Conservation (phyloP, 1,140 invertebrate species). For the Heliothis virescens region DNA sequence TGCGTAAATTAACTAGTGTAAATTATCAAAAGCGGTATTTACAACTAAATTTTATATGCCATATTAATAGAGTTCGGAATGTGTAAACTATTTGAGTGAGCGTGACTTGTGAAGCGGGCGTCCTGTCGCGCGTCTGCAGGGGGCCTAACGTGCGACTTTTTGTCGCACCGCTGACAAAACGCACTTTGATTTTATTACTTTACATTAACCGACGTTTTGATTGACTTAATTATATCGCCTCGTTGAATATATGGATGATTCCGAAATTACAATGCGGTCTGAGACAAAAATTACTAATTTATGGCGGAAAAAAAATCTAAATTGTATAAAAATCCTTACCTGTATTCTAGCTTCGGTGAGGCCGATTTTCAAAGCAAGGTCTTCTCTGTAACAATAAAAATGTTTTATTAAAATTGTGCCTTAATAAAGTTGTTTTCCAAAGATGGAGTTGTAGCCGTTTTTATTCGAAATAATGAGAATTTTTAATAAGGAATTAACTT, state of each 20-base stretch:
- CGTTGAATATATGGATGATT: slow-evolving; percentile 44
- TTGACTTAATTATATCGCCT: slow-evolving; percentile 41
- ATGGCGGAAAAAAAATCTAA: slow-evolving; percentile 3
- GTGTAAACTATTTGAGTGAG: slow-evolving; percentile 54
- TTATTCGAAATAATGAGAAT: background rate
- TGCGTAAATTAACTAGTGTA: slow-evolving; percentile 35
- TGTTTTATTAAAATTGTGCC: slow-evolving; percentile 15
- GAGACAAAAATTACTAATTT: slow-evolving; percentile 19
- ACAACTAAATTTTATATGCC: slow-evolving; percentile 48
- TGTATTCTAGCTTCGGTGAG: slow-evolving; percentile 99
- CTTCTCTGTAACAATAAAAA: slow-evolving; percentile 93
- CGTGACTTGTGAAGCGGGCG: slow-evolving; percentile 42
- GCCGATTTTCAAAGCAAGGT: slow-evolving; percentile 98
- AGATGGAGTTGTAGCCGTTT: background rate
- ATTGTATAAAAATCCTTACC: slow-evolving; percentile 87
- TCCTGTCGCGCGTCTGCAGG: slow-evolving; percentile 54
- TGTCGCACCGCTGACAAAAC: slow-evolving; percentile 43
- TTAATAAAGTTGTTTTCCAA: background rate
- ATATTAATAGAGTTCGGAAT: slow-evolving; percentile 56
- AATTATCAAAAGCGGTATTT: slow-evolving; percentile 33
- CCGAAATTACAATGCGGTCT: slow-evolving; percentile 6
- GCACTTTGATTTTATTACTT: slow-evolving; percentile 49
- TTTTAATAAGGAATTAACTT: background rate
- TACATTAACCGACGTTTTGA: slow-evolving; percentile 40
- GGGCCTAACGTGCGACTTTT: slow-evolving; percentile 59